Conservation (phyloP, 2,113 vertebrate genomes). For the Reinhardtius hippoglossoides region DNA sequence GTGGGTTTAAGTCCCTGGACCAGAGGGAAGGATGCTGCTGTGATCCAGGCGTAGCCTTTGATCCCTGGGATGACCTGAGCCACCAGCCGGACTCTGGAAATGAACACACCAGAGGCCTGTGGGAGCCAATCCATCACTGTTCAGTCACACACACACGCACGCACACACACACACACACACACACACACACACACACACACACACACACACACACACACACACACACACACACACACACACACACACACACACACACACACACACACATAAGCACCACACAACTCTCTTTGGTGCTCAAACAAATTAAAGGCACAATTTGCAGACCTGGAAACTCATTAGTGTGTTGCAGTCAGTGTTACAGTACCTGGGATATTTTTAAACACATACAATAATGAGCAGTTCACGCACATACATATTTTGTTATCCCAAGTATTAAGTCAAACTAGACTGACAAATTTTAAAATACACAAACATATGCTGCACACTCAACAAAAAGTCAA, state of each 20-base stretch:
- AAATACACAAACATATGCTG: neutral
- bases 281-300: neutral
- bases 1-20: slow-evolving; percentile 32
- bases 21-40: slow-evolving; percentile 58
- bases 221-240: neutral
- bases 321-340: neutral
- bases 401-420: too few species aligned
- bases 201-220: neutral
- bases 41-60: slow-evolving; percentile 74
- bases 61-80: slow-evolving; percentile 72
- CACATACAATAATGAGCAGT: neutral
- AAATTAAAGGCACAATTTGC: slow-evolving; percentile 14
- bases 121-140: slow-evolving; percentile 72
- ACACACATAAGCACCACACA: neutral
- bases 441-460: neutral
- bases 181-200: neutral
- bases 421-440: too few species aligned
- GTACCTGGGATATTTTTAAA: neutral
- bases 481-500: neutral
- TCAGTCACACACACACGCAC: neutral
- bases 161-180: neutral
- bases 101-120: slow-evolving; percentile 68
- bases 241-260: neutral
- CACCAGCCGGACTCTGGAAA: slow-evolving; percentile 64
- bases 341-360: neutral